Evolutionary conservation across 1,140 invertebrate species (phyloP).

Genomic region (Drosophila nigromelanica): DNA sequence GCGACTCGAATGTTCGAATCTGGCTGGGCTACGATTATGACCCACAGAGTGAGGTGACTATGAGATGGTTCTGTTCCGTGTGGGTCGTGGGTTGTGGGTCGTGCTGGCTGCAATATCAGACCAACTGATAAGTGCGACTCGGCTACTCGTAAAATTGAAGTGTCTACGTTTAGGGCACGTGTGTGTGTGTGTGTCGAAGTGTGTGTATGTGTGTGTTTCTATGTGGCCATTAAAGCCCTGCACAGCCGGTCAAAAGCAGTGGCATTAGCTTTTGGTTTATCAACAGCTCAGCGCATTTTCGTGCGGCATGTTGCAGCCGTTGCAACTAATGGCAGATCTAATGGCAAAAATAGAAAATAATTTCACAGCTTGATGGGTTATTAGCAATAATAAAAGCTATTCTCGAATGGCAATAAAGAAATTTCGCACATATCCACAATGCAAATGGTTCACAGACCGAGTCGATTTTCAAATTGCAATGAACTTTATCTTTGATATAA

Average conservation of each 20-base stretch:
- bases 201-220: conserved; percentile 4
- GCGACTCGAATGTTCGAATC: conserved; percentile 33
- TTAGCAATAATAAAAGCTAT: conserved; percentile 11
- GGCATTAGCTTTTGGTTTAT: conserved; percentile 56
- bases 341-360: conserved; percentile 24
- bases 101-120: conserved; percentile 27
- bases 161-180: conserved; percentile 34
- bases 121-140: conserved; percentile 50
- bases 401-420: conserved; percentile 6
- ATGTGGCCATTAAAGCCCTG: conserved; percentile 22
- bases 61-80: neutral
- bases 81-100: conserved; percentile 2
- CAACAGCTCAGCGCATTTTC: conserved; percentile 42
- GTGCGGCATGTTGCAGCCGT: conserved; percentile 44
- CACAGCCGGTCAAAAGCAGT: conserved; percentile 35
- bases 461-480: neutral
- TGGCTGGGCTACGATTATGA: conserved; percentile 20
- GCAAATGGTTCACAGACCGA: neutral
- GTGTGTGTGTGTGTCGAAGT: conserved; percentile 2
- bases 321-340: conserved; percentile 26
- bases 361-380: conserved; percentile 24
- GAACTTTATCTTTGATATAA: neutral
- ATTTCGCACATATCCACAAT: no score
- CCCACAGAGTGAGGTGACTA: conserved; percentile 28
- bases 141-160: conserved; percentile 55